Evolutionary conservation across 2,797 vertebrate species (phyloP).

Genomic region (Nannoperca obscura): DNA sequence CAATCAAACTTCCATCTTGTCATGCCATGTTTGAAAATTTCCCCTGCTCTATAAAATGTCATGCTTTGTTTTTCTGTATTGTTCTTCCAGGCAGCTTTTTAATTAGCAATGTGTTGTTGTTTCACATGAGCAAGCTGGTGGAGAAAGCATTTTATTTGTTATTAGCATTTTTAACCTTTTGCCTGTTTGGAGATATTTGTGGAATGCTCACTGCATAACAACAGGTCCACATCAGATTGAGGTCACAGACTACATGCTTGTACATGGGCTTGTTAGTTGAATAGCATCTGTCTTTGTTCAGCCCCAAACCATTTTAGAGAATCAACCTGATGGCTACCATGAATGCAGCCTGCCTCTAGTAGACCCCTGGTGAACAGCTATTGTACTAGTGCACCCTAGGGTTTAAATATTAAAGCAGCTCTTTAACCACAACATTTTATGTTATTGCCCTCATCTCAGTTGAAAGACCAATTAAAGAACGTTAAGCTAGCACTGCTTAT

Average conservation of each 20-base stretch:
- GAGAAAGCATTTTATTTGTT: slow-evolving; percentile 56
- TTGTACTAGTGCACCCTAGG: neutral
- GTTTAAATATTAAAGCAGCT: slow-evolving; percentile 7
- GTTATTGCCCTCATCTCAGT: neutral
- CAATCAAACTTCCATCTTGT: slow-evolving; percentile 47
- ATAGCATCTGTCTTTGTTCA: slow-evolving; percentile 64
- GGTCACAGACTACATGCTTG: slow-evolving; percentile 36
- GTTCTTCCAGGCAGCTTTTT: slow-evolving; percentile 51
- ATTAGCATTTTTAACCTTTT: slow-evolving; percentile 66
- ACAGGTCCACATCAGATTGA: slow-evolving; percentile 41
- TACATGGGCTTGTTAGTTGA: slow-evolving; percentile 18
- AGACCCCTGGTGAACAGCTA: slow-evolving; percentile 10
- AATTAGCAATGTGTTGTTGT: slow-evolving; percentile 59
- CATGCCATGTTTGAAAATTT: slow-evolving; percentile 39
- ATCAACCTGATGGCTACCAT: slow-evolving; percentile 28
- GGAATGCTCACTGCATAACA: slow-evolving; percentile 56
- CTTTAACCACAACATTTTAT: slow-evolving; percentile 11
- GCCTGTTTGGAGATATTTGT: slow-evolving; percentile 54
- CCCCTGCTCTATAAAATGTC: slow-evolving; percentile 12
- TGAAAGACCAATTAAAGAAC: neutral
- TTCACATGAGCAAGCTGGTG: slow-evolving; percentile 36
- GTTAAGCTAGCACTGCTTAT: neutral
- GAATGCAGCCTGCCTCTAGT: slow-evolving; percentile 18
- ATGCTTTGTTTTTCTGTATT: slow-evolving; percentile 33
- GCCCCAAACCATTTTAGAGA: slow-evolving; percentile 35